Evolutionary conservation across 1,140 invertebrate genomes (phyloP).

Genomic region (Octopus sinensis): DNA sequence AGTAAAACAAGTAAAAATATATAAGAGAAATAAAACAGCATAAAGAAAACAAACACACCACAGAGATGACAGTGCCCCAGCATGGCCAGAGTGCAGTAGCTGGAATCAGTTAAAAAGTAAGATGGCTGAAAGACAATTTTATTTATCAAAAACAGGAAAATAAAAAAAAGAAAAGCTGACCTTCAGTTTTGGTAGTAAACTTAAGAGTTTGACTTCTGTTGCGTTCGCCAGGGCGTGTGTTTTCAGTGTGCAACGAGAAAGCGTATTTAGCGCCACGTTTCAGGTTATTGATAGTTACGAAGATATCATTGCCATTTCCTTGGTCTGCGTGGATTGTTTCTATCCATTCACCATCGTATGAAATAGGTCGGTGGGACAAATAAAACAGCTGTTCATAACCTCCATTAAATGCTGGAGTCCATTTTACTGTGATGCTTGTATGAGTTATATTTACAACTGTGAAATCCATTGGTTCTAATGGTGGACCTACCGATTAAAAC

Average conservation of each 20-base stretch:
- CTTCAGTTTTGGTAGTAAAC: slow-evolving; percentile 2
- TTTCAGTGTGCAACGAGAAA: slow-evolving; percentile 1
- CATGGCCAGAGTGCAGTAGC: too few species aligned
- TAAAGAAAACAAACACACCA: too few species aligned
- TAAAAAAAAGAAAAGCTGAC: not conserved
- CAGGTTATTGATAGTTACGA: not conserved
- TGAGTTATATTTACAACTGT: not conserved
- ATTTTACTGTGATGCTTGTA: slow-evolving; percentile 1
- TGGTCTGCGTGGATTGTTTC: not conserved
- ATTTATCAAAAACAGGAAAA: not conserved
- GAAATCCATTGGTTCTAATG: not conserved
- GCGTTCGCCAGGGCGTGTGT: not conserved
- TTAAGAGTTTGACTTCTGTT: not conserved
- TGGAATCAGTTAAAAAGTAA: too few species aligned
- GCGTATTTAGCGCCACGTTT: not conserved
- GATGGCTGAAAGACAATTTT: too few species aligned
- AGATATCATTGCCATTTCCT: not conserved
- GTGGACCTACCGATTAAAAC: not conserved
- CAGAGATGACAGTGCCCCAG: too few species aligned
- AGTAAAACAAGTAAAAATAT: too few species aligned
- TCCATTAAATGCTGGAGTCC: slow-evolving; percentile 8
- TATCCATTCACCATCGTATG: not conserved
- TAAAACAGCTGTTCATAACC: not conserved
- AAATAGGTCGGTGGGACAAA: not conserved
- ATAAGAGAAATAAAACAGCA: too few species aligned